Evolutionary conservation across 2,113 vertebrate species (phyloP).

Genomic region (Xenus cinereus): DNA sequence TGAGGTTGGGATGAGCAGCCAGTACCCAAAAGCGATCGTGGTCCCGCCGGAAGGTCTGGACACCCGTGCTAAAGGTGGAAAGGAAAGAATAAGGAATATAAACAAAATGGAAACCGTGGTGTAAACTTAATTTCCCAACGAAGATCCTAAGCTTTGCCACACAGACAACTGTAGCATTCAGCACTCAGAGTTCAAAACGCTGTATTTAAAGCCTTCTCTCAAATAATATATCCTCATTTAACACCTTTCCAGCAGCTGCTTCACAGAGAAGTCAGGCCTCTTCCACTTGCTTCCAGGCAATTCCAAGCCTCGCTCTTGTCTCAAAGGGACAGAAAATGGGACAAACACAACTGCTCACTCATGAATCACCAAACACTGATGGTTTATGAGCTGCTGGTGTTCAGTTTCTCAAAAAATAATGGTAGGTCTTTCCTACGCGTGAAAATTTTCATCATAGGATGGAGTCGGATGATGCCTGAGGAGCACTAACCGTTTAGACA

Average conservation of each 20-base stretch:
- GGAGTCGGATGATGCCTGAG: rapidly evolving
- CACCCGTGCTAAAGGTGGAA: constrained; percentile 80
- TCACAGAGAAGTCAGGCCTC: background rate
- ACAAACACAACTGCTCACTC: background rate
- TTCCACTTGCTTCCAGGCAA: background rate
- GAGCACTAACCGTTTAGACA: constrained; percentile 85
- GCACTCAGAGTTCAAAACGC: background rate
- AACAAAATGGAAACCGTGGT: background rate
- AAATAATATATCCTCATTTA: background rate
- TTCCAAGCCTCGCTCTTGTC: background rate
- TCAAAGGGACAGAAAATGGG: background rate
- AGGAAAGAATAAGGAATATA: background rate
- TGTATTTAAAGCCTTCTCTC: background rate
- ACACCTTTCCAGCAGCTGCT: background rate
- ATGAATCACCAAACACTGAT: background rate
- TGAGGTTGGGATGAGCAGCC: constrained; percentile 96
- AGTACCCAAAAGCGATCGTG: constrained; percentile 98
- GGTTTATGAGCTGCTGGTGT: background rate
- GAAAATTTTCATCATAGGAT: rapidly evolving
- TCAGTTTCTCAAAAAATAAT: background rate
- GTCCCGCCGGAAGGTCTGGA: constrained; percentile 95
- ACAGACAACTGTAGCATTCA: background rate
- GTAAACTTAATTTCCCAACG: background rate
- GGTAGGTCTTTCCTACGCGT: rapidly evolving
- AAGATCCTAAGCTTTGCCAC: background rate